These are phyloP conservation scores for Arnoldichthys spilopterus DNA, from an alignment of 2,797 vertebrate species.

Conservation along the genomic window DNA sequence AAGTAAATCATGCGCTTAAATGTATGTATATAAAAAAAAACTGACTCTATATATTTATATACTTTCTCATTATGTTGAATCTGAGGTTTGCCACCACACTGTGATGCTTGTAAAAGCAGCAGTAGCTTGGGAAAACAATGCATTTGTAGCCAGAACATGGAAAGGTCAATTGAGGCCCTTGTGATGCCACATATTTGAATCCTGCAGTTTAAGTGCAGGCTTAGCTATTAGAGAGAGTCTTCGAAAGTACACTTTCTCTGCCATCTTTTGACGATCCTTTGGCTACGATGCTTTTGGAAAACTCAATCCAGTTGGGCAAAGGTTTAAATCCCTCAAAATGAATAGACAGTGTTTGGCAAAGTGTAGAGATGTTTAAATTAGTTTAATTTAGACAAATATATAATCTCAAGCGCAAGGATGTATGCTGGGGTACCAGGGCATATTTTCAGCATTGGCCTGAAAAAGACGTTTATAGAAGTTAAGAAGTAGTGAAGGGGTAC, in stretches of 20 bases:
- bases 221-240: slow-evolving; percentile 5
- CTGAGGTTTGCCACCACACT: background rate
- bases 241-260: background rate
- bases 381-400: slow-evolving; percentile 4
- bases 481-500: background rate
- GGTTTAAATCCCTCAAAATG: slow-evolving; percentile 10
- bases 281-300: slow-evolving; percentile 8
- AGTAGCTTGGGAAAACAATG: background rate
- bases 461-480: background rate
- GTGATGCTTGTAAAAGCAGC: background rate
- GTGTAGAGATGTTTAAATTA: slow-evolving; percentile 17
- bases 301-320: slow-evolving; percentile 1
- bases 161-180: background rate
- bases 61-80: background rate
- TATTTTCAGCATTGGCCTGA: slow-evolving; percentile 9
- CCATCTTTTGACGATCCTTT: slow-evolving; percentile 7
- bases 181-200: background rate
- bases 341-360: slow-evolving; percentile 19
- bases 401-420: background rate
- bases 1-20: background rate
- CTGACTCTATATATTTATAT: too few species aligned
- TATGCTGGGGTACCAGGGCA: background rate
- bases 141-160: background rate
- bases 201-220: background rate
- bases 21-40: too few species aligned